Conservation (phyloP, 2,113 vertebrate genomes). For the Corythornis madagascariensis region DNA sequence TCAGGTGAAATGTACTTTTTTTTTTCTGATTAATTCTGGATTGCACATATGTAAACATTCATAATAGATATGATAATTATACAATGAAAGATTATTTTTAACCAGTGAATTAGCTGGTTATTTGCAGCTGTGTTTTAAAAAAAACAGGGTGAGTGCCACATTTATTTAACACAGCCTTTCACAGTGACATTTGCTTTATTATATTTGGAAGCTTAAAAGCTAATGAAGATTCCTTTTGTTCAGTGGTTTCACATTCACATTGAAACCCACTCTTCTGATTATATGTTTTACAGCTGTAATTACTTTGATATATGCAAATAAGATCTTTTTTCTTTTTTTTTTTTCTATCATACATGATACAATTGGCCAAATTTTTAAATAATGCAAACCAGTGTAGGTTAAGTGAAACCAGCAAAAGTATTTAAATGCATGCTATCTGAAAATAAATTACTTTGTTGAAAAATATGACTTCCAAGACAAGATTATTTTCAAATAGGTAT, state of each 20-base stretch:
- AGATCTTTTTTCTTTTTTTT: neutral
- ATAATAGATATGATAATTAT: neutral
- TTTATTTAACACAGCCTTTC: slow-evolving; percentile 47
- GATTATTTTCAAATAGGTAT: neutral
- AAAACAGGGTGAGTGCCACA: neutral
- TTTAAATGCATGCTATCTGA: neutral
- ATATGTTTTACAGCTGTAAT: slow-evolving; percentile 54
- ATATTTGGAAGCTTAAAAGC: slow-evolving; percentile 59
- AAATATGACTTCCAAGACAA: neutral
- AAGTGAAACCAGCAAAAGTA: neutral
- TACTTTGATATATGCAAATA: slow-evolving; percentile 53
- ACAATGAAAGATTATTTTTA: neutral
- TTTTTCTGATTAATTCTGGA: neutral
- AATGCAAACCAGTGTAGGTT: neutral
- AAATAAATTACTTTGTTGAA: neutral
- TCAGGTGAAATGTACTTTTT: neutral
- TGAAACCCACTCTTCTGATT: slow-evolving; percentile 31
- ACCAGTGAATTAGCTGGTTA: neutral
- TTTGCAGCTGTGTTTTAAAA: slow-evolving; percentile 7
- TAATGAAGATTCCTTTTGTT: slow-evolving; percentile 55
- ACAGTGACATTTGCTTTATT: slow-evolving; percentile 46
- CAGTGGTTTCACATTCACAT: slow-evolving; percentile 24
- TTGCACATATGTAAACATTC: neutral
- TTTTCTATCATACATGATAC: slow-evolving; percentile 16
- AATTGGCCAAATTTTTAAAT: neutral